Conservation (phyloP, 2,797 vertebrate species). For the Rhincodon typus region DNA sequence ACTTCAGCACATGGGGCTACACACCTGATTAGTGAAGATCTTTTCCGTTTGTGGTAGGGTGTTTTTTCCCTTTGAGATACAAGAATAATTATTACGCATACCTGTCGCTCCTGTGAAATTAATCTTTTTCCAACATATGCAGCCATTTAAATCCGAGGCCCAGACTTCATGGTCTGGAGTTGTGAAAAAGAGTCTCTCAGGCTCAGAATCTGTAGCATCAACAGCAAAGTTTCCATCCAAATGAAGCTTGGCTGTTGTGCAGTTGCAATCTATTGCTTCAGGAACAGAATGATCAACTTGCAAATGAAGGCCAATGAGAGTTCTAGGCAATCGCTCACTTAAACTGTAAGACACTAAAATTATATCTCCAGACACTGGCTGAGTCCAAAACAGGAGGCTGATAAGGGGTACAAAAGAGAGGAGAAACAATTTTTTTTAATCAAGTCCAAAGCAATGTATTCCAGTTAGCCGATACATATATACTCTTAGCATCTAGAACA, state of each 20-base stretch:
- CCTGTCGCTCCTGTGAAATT: constrained; percentile 32
- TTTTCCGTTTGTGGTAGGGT: background rate
- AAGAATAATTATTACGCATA: background rate
- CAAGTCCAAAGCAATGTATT: background rate
- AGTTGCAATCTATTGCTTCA: constrained; percentile 35
- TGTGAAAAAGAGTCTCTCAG: constrained; percentile 24
- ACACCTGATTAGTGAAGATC: background rate
- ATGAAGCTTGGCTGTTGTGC: background rate
- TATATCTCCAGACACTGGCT: background rate
- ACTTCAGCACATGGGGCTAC: background rate
- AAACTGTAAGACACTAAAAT: constrained; percentile 32
- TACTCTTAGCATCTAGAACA: constrained; percentile 24
- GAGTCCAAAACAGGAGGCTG: constrained; percentile 29
- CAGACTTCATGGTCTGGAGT: constrained; percentile 16
- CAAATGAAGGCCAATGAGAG: background rate
- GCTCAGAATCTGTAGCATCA: background rate
- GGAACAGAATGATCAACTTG: background rate
- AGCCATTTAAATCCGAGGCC: constrained; percentile 37
- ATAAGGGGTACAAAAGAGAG: background rate
- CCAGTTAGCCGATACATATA: background rate
- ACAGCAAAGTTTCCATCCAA: background rate
- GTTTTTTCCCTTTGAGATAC: background rate
- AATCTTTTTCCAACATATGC: constrained; percentile 19
- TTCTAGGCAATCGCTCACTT: background rate
- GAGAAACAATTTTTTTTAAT: background rate